Base-by-base conservation (phyloP, 2,888 invertebrate species). In the Scaptomyza cyrtandrae region DNA sequence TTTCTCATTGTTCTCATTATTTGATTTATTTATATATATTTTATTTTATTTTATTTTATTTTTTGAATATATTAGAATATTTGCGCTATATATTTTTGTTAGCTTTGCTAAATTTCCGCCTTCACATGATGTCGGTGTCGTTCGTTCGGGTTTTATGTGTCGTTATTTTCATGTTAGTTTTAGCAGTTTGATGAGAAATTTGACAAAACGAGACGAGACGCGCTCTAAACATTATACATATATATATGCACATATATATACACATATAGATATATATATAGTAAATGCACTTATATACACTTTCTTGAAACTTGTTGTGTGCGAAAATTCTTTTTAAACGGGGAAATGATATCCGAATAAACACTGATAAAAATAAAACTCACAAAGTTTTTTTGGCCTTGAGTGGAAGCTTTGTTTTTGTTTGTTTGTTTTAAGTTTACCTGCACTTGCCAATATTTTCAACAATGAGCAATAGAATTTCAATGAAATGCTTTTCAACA, bases 91-190 rank as follows among this genome's bases (percentile, higher is more conserved):
- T 78, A 65, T 62, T 71, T 69, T 56, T 68, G 5, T 29, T 29
- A 2, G 10, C 76, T 71, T 71, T 64, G 1, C 76, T 67, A 58
- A 78, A 76, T 80, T 76, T 81, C 71, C 75, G 75, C 75, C 75
- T 75, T 72, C 45, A 37, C 39, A 55, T 58, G 63, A 19, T n/a
- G n/a, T n/a, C n/a, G n/a, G 2, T 19, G 19, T 19, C 19, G 19
- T 19, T 67, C 62, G 48, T 50, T 31, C 29, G 55, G 59, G 24
- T 48, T 50, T 39, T 54, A 1, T 24, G 10, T 24, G 24, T n/a
- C 35, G 24, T n/a, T 19, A 24, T n/a, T 35, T n/a, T 46, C 29
- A 29, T 73, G 66, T 59, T 59, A 66, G 71, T 68, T 73, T 69
- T 62, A 55, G 41, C 69, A 59, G 55, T 55, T 68, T 64, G 39